Conservation (phyloP, 2,113 vertebrate species). For the Capreolus pygargus region DNA sequence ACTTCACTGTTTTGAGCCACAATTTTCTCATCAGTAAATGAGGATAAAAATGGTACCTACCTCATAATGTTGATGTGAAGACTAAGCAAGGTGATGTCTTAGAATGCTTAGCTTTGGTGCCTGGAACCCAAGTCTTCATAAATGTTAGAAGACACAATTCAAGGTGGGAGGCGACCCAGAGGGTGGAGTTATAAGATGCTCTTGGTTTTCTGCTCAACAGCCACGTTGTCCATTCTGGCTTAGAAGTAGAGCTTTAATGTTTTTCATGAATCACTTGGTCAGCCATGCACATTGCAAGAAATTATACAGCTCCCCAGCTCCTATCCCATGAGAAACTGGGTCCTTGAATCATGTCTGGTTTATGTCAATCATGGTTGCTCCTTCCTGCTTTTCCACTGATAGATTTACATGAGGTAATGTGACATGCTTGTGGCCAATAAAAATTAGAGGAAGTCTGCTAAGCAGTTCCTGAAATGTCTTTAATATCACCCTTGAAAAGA, state of each 20-base stretch:
- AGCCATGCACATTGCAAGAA: neutral
- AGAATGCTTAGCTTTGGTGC: too few species aligned
- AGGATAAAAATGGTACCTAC: neutral
- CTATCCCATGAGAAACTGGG: neutral
- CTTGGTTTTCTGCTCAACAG: neutral
- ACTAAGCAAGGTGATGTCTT: neutral
- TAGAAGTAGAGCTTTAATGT: neutral
- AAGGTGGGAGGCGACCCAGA: accelerated
- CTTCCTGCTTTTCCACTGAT: neutral
- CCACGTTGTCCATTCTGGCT: neutral
- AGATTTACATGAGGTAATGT: neutral
- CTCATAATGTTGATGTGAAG: neutral
- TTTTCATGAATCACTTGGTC: neutral
- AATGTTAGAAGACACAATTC: neutral
- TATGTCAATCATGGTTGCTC: neutral
- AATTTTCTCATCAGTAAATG: neutral
- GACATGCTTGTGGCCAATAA: neutral
- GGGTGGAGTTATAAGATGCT: accelerated
- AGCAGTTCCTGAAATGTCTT: neutral
- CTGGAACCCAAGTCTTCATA: neutral
- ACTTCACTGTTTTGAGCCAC: neutral
- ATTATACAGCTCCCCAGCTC: too few species aligned
- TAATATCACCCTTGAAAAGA: neutral
- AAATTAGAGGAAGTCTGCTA: neutral
- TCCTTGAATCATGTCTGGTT: neutral